These are phyloP conservation scores for Artemia sinica DNA, from an alignment of 2,888 invertebrate species.

Conservation along the genomic window DNA sequence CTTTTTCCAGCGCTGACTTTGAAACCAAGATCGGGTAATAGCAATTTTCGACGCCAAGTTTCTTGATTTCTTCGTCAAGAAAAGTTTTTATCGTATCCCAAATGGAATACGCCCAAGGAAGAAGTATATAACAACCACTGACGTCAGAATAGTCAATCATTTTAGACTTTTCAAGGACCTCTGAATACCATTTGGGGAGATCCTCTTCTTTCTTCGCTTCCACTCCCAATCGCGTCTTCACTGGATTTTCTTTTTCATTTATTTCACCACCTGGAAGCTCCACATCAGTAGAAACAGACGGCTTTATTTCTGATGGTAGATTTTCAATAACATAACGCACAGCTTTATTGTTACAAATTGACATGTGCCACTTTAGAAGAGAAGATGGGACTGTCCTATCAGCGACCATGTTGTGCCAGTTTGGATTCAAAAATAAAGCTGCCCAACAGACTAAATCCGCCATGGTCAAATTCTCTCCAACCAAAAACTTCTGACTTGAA, in stretches of 20 bases:
- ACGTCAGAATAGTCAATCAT: slow-evolving; percentile 99
- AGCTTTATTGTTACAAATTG: slow-evolving; percentile 28
- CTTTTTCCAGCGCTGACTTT: slow-evolving; percentile 68
- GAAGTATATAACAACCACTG: slow-evolving; percentile 92
- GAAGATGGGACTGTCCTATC: slow-evolving; percentile 28
- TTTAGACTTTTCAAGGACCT: slow-evolving; percentile 45
- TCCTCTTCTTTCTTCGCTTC: too few relatives aligned
- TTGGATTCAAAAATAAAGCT: slow-evolving; percentile 37
- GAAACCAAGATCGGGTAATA: slow-evolving; percentile 99
- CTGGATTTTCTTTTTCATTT: too few relatives aligned
- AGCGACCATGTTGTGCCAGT: slow-evolving; percentile 28
- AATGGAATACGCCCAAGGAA: slow-evolving; percentile 90
- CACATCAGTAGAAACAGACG: slow-evolving; percentile 33
- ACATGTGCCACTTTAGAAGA: slow-evolving; percentile 32
- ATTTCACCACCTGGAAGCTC: slow-evolving; percentile 89
- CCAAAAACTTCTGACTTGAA: slow-evolving; percentile 57
- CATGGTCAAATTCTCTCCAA: too few relatives aligned
- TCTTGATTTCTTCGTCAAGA: slow-evolving; percentile 70
- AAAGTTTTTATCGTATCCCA: slow-evolving; percentile 80
- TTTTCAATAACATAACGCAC: slow-evolving; percentile 26
- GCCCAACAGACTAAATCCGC: slow-evolving; percentile 76
- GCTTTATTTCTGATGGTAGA: slow-evolving; percentile 24
- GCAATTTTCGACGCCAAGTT: slow-evolving; percentile 82
- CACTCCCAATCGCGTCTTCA: too few relatives aligned
- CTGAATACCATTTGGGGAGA: too few relatives aligned